phyloP scores from a whole-genome alignment of 2,888 invertebrate genomes.

The Desoria tigrina region DNA sequence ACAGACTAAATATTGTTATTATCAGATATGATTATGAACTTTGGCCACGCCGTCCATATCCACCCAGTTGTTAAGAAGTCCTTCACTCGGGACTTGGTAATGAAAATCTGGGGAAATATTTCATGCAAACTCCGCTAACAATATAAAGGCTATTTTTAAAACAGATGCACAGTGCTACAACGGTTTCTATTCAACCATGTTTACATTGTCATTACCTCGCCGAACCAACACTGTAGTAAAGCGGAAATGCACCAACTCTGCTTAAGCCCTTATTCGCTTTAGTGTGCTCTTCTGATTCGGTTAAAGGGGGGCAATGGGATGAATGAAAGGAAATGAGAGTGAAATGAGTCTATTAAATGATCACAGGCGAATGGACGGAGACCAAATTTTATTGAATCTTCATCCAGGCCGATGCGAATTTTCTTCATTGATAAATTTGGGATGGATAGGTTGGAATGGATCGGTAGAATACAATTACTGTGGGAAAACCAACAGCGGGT shows the following conservation, averaged over 20 bases:
- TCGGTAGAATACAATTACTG: not conserved
- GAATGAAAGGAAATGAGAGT: constrained; percentile 10
- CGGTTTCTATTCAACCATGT: too few relatives aligned
- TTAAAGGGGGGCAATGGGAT: constrained; percentile 1
- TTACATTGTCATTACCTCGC: too few relatives aligned
- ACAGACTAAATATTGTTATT: not conserved
- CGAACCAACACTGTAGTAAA: too few relatives aligned
- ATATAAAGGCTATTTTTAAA: too few relatives aligned
- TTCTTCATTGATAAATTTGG: constrained; percentile 1
- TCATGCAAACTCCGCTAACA: too few relatives aligned
- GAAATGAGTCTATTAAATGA: constrained; percentile 21
- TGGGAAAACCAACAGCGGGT: constrained; percentile 11
- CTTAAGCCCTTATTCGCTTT: not conserved
- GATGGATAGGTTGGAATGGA: not conserved
- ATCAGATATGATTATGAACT: too few relatives aligned
- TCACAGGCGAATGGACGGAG: not conserved
- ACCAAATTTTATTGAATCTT: constrained; percentile 15
- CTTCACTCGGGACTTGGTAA: too few relatives aligned
- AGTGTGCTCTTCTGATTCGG: not conserved
- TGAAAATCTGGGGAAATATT: too few relatives aligned
- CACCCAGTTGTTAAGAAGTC: too few relatives aligned
- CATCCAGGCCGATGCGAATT: constrained; percentile 5
- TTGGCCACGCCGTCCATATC: too few relatives aligned
- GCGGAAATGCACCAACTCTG: too few relatives aligned
- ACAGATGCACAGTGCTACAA: too few relatives aligned